Percentiles rank a stretch among this genome's conserved stretches.
Evolutionary conservation across 2,113 vertebrate genomes (phyloP).

Genomic region (Morphnarchus princeps): DNA sequence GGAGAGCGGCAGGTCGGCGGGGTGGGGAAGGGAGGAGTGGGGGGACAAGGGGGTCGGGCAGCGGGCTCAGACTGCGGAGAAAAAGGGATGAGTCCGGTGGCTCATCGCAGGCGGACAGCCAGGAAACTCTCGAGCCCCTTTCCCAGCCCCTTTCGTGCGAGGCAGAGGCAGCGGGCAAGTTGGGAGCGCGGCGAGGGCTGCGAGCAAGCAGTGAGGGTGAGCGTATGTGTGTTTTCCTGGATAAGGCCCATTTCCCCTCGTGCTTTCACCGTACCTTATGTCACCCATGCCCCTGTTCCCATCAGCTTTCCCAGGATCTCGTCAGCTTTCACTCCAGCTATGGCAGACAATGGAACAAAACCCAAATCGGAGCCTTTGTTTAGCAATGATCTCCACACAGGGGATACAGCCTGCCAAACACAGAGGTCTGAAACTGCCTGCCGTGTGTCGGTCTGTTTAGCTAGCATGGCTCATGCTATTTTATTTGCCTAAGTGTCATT

Average conservation of each 20-base stretch:
- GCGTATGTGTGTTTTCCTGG: not conserved
- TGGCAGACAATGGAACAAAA: not conserved
- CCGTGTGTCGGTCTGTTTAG: not conserved
- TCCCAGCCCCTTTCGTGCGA: not conserved
- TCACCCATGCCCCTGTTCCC: not conserved
- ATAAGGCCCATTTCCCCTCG: not conserved
- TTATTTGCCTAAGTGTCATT: conserved; percentile 35
- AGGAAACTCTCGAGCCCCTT: rapidly evolving
- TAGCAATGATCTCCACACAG: not conserved
- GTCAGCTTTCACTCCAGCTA: not conserved
- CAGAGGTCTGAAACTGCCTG: not conserved
- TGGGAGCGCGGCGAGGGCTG: not conserved
- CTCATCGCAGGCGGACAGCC: not conserved
- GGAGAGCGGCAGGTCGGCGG: not conserved
- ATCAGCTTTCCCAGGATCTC: not conserved
- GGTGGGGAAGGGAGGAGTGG: not conserved
- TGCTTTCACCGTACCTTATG: not conserved
- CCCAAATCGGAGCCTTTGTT: not conserved
- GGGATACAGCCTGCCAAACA: not conserved
- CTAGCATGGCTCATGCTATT: not conserved
- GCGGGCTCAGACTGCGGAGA: not conserved
- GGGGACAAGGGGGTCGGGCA: rapidly evolving
- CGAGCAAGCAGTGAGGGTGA: not conserved
- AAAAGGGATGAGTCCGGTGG: not conserved
- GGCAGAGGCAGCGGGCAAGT: not conserved